These are phyloP conservation scores for Euspilapteryx auroguttella DNA, from an alignment of 2,888 invertebrate species.

Conservation along the genomic window DNA sequence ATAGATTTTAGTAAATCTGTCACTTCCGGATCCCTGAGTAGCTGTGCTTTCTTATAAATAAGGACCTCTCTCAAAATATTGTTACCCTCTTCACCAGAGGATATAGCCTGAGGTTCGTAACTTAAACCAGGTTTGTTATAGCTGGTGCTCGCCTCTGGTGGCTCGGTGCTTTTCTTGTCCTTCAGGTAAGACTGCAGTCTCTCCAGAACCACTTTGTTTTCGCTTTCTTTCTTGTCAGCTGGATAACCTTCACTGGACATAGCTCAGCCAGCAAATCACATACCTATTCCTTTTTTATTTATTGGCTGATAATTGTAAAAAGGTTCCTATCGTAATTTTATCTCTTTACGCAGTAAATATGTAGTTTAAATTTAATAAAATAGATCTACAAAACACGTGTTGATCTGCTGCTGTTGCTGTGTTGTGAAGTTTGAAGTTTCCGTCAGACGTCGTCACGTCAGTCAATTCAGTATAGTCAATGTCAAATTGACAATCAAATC, in stretches of 20 bases:
- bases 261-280: conserved; percentile 13
- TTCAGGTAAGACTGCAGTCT: conserved; percentile 48
- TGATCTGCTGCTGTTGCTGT: too few species aligned
- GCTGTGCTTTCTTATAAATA: conserved; percentile 46
- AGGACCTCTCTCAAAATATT: conserved; percentile 43
- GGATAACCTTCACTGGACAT: conserved; percentile 58
- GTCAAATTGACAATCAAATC: too few species aligned
- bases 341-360: too few species aligned
- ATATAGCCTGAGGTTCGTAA: conserved; percentile 23
- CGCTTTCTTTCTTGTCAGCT: conserved; percentile 48
- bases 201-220: conserved; percentile 50
- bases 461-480: too few species aligned
- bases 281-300: too few species aligned
- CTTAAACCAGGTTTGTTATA: conserved; percentile 43
- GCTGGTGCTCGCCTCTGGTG: conserved; percentile 19
- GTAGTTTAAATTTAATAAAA: too few species aligned
- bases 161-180: conserved; percentile 41
- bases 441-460: too few species aligned
- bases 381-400: too few species aligned
- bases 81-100: conserved; percentile 31
- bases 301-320: too few species aligned
- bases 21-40: conserved; percentile 48
- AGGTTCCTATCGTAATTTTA: too few species aligned
- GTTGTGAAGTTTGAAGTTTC: too few species aligned
- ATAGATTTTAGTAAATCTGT: conserved; percentile 38